Percentiles rank a stretch among this genome's conserved stretches.
phyloP scores from a whole-genome alignment of 2,113 vertebrate species.

The Andinoacara biseriatus region DNA sequence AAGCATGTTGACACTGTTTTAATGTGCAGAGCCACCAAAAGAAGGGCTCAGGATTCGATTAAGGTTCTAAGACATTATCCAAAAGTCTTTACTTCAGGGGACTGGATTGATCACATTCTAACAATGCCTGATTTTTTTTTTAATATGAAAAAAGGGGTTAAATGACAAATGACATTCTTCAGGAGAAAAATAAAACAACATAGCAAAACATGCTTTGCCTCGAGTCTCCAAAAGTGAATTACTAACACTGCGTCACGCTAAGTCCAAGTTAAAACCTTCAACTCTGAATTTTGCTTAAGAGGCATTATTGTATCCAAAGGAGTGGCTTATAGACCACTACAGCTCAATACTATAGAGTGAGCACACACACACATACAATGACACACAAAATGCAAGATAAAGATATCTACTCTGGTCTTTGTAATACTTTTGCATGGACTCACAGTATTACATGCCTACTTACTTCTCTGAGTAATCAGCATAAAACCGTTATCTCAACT shows the following conservation, averaged over 20 bases:
- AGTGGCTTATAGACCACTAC: slow-evolving; percentile 44
- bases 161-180: slow-evolving; percentile 58
- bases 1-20: slow-evolving; percentile 64
- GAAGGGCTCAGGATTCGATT: slow-evolving; percentile 25
- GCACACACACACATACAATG: slow-evolving; percentile 6
- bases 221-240: slow-evolving; percentile 63
- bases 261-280: slow-evolving; percentile 68
- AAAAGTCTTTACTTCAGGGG: slow-evolving; percentile 26
- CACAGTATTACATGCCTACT: background rate
- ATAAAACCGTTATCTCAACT: background rate
- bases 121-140: slow-evolving; percentile 6
- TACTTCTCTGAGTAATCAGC: background rate
- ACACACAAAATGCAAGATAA: background rate
- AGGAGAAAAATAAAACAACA: slow-evolving; percentile 34
- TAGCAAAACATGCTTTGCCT: slow-evolving; percentile 53
- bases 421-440: background rate
- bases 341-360: slow-evolving; percentile 23
- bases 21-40: slow-evolving; percentile 39
- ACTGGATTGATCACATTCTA: slow-evolving; percentile 51
- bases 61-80: slow-evolving; percentile 28
- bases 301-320: slow-evolving; percentile 61
- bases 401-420: background rate
- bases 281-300: slow-evolving; percentile 70
- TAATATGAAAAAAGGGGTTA: slow-evolving; percentile 36
- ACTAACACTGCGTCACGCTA: slow-evolving; percentile 60